phyloP scores from a whole-genome alignment of 2,888 invertebrate genomes.

The Bombylius major region DNA sequence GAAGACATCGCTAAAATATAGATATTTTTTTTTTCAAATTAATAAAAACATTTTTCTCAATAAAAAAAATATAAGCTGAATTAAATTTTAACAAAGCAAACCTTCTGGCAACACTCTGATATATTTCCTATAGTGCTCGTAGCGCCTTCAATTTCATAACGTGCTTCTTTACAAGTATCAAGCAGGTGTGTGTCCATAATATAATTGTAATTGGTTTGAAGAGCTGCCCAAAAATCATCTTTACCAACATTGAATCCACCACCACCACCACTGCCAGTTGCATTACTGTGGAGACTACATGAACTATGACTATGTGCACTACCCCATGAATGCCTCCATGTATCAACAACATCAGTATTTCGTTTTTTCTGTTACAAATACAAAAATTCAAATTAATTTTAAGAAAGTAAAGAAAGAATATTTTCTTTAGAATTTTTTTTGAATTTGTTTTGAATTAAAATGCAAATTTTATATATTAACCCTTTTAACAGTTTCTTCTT shows the following conservation, averaged over 20 bases:
- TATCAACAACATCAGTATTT: constrained; percentile 53
- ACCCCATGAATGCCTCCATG: constrained; percentile 66
- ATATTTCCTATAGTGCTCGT: constrained; percentile 21
- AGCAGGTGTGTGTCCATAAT: constrained; percentile 92
- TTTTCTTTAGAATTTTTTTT: too few species aligned
- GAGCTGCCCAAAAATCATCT: constrained; percentile 85
- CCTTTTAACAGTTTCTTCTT: too few species aligned
- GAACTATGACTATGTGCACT: constrained; percentile 55
- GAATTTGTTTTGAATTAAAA: too few species aligned
- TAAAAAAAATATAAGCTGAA: too few species aligned
- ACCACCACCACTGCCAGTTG: constrained; percentile 24
- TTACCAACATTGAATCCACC: constrained; percentile 38
- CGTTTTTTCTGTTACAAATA: constrained; percentile 19
- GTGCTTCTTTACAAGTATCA: constrained; percentile 64
- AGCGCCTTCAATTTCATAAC: constrained; percentile 32
- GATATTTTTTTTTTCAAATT: not conserved
- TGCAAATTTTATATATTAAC: too few species aligned
- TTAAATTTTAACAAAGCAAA: not conserved
- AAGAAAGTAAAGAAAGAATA: too few species aligned
- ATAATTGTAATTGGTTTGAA: constrained; percentile 84
- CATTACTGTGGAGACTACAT: constrained; percentile 37
- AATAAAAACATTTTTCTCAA: not conserved
- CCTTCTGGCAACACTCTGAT: constrained; percentile 21
- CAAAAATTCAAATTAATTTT: not conserved
- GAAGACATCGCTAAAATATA: constrained; percentile 24